Conservation (phyloP, 2,797 vertebrate genomes). For the Notoglanidium macrostoma region DNA sequence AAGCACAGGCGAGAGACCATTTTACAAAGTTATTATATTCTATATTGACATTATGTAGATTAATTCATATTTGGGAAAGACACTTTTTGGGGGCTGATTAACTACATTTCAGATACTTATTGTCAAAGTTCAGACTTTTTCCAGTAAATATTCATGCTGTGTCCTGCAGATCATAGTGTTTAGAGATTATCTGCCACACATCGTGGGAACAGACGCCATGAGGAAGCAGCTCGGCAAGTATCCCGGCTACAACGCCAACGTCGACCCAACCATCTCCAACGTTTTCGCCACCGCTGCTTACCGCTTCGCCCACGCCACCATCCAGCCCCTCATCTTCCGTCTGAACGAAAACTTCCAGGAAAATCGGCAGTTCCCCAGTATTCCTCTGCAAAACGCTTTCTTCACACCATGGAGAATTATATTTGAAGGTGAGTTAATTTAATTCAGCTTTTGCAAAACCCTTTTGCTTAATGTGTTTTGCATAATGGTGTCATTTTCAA, state of each 20-base stretch:
- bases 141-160: neutral
- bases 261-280: constrained; percentile 81
- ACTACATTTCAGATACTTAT: neutral
- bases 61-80: neutral
- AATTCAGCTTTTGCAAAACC: neutral
- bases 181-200: constrained; percentile 83
- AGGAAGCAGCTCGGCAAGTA: constrained; percentile 71
- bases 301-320: constrained; percentile 82
- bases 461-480: neutral
- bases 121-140: neutral
- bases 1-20: neutral
- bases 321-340: constrained; percentile 77
- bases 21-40: neutral
- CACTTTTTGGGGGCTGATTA: neutral
- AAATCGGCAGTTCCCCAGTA: constrained; percentile 61
- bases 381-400: constrained; percentile 77
- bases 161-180: constrained; percentile 82
- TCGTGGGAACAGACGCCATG: constrained; percentile 72
- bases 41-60: neutral
- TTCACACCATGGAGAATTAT: constrained; percentile 84
- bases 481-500: neutral
- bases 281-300: constrained; percentile 88
- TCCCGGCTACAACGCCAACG: constrained; percentile 68
- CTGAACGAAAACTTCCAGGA: constrained; percentile 73
- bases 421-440: constrained; percentile 74